Base-by-base conservation (phyloP, 1,140 invertebrate species). In the Plodia interpunctella region DNA sequence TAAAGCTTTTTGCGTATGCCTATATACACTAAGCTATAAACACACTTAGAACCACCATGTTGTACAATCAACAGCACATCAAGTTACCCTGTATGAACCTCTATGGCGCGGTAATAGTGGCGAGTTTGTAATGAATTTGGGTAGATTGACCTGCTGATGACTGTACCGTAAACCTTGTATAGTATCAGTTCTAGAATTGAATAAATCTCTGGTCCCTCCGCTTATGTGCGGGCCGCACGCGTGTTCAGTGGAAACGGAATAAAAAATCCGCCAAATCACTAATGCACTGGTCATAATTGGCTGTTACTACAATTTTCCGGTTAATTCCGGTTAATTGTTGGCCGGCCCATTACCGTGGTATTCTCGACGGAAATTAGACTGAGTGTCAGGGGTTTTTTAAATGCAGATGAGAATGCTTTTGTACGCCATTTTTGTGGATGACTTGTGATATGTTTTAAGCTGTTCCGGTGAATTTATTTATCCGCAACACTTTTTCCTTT, bases 201-300 rank as follows among this genome's bases (percentile, higher is more conserved):
- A 15, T n/a, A 44, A n/a, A 3, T 15, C 38, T 44, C 2, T 6
- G 15, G 15, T n/a, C 38, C 9, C 13, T 1, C 38, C 38, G 38
- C 15, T 44, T 44, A 44, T 44, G 38, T 44, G 38, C 38, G 38
- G 15, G 13, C 1, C 38, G 15, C 38, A 44, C 38, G 38, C 38
- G 38, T n/a, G 38, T 44, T 44, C 38, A 44, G 13, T 15, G 8
- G 38, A 44, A 44, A 44, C 38, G 38, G 38, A 44, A 44, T 44
- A 44, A 44, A 44, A 54, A 54, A 54, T 25, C 52, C 25, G 52
- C 52, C 52, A 54, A 54, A 25, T 54, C 52, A 54, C 52, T 54
- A 25, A 54, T 30, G 52, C 25, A 25, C 25, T 54, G 52, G 52
- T 30, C 25, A 15, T 54, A 54, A 54, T 54, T 54, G 52, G 25